Conservation (phyloP, 2,113 vertebrate species). For the Macaca fascicularis region T2T-MFA8v1.1 NC_088376.1:199098501-199099000, state of each 20-base stretch:
- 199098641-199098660: neutral
- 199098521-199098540: neutral
- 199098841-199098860: neutral
- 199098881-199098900: neutral
- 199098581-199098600: neutral
- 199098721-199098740: neutral
- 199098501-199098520: neutral
- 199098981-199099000: neutral
- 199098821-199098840: neutral
- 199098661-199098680: neutral
- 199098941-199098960: neutral
- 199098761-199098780: neutral
- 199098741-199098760: neutral
- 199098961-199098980: neutral
- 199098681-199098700: neutral
- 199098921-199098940: neutral
- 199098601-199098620: neutral
- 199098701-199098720: neutral
- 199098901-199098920: neutral
- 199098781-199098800: neutral
- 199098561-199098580: neutral
- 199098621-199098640: neutral
- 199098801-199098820: neutral
- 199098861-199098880: neutral
- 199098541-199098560: neutral